These are phyloP conservation scores for Drosophila lutescens DNA, from an alignment of 2,888 invertebrate genomes.

Conservation along the genomic window DNA sequence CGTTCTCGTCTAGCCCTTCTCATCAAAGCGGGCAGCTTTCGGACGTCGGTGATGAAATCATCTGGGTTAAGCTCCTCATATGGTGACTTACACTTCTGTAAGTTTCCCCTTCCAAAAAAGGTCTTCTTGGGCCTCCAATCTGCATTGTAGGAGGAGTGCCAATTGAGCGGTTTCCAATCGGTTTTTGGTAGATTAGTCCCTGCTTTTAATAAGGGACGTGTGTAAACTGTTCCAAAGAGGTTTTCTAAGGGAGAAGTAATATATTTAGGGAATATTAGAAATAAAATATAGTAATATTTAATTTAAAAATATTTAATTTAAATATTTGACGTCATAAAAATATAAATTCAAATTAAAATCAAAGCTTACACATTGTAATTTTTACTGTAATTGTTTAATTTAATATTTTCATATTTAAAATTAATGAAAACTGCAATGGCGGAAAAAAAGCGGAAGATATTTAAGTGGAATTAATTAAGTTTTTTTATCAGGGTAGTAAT, in stretches of 20 bases:
- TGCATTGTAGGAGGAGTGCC: constrained; percentile 83
- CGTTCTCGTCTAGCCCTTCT: constrained; percentile 64
- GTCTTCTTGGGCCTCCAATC: not conserved
- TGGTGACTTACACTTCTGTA: constrained; percentile 63
- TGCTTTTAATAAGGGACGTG: constrained; percentile 20
- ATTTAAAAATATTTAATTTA: no score
- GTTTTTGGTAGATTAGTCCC: constrained; percentile 37
- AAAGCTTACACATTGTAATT: no score
- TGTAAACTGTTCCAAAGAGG: constrained; percentile 63
- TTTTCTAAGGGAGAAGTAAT: constrained; percentile 62
- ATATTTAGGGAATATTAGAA: not conserved
- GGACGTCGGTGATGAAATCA: constrained; percentile 85
- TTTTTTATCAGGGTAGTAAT: no score
- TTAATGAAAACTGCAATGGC: no score
- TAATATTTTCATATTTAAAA: no score
- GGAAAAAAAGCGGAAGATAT: no score
- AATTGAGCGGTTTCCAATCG: constrained; percentile 66
- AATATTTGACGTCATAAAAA: no score
- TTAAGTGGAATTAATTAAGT: no score
- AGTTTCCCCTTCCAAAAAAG: no score
- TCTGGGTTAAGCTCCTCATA: constrained; percentile 76
- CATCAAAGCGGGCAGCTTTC: constrained; percentile 74
- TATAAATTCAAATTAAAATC: no score
- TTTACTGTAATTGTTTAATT: no score
- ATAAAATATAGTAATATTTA: no score